These are phyloP conservation scores for Lasioglossum marginatum DNA, from an alignment of 2,888 invertebrate genomes.

Conservation along the genomic window DNA sequence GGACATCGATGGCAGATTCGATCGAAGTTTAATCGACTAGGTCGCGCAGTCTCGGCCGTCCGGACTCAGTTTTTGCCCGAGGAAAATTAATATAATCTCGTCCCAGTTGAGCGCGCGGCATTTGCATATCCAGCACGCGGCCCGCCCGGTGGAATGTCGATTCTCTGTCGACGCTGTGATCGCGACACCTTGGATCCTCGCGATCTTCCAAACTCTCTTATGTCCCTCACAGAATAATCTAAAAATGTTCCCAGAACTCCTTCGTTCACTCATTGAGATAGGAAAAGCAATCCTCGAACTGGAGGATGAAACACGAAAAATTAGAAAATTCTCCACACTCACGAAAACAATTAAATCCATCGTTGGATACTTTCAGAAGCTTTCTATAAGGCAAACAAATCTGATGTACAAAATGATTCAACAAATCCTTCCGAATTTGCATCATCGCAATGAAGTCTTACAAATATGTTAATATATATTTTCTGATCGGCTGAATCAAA, in stretches of 20 bases:
- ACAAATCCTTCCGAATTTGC: too few species aligned
- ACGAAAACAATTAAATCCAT: background rate
- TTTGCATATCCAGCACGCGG: constrained; percentile 43
- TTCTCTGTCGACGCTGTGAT: constrained; percentile 12
- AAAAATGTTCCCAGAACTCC: background rate
- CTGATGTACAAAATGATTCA: too few species aligned
- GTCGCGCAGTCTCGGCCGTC: background rate
- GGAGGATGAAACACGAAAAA: background rate
- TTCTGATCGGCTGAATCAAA: too few species aligned
- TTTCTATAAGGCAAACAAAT: too few species aligned
- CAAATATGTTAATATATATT: too few species aligned
- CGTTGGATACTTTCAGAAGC: background rate
- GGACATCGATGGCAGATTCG: background rate
- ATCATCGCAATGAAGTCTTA: too few species aligned
- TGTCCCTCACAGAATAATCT: background rate
- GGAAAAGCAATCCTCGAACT: background rate
- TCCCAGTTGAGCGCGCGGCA: constrained; percentile 27
- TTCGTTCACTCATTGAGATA: background rate
- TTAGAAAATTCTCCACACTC: background rate
- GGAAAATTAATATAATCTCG: constrained; percentile 48
- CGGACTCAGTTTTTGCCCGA: constrained; percentile 15
- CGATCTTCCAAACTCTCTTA: background rate
- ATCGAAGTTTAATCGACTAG: background rate
- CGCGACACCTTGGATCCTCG: background rate
- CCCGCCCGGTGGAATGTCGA: constrained; percentile 17